Evolutionary conservation across 2,113 vertebrate genomes (phyloP), one percentile per base, ranked within the genome.

Genomic region (Sporophila hypoxantha): DNA sequence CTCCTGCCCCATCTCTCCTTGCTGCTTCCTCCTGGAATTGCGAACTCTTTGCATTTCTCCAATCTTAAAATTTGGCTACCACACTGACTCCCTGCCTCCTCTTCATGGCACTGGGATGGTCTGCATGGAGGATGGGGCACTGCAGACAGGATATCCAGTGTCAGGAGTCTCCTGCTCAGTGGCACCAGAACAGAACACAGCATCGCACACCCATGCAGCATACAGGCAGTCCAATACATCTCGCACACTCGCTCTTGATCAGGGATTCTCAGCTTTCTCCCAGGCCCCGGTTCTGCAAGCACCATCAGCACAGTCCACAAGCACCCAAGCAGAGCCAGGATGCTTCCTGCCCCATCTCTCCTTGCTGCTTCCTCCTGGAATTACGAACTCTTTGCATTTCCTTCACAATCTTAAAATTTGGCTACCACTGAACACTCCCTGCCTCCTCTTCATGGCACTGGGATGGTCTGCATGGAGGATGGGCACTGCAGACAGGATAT

Each of bases 241-340:
- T n/a, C n/a, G n/a, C n/a, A n/a, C 0, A 3, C 27, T 67, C 15
- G n/a, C 42, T 14, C 3, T 2, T 18, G 30, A 44, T 34, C 2
- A 50, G 57, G 41, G 19, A 22, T 41, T 75, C n/a, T 4, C 4
- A 59, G 56, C 19, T 44, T 44, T 10, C 42, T 44, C 42, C 42
- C 18, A 44, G 10, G 18, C 18, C 10, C 42, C 42, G 20, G 42
- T 20, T 44, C 42, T 20, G 19, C 42, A 44, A 9, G 19, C 18
- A 20, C 19, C 42, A 44, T 44, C 42, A 44, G 42, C 42, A 44
- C 42, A 44, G 42, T 44, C 18, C 42, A 20, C 5, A 5, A 19
- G 42, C 19, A 44, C 44, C 44, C 44, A 20, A 11, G 10, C 44
- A 44, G 44, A 20, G 9, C 42, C 42, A 44, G 18, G 18, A 44